Base-by-base conservation (phyloP, 2,113 vertebrate species). In the Macrotus californicus region DNA sequence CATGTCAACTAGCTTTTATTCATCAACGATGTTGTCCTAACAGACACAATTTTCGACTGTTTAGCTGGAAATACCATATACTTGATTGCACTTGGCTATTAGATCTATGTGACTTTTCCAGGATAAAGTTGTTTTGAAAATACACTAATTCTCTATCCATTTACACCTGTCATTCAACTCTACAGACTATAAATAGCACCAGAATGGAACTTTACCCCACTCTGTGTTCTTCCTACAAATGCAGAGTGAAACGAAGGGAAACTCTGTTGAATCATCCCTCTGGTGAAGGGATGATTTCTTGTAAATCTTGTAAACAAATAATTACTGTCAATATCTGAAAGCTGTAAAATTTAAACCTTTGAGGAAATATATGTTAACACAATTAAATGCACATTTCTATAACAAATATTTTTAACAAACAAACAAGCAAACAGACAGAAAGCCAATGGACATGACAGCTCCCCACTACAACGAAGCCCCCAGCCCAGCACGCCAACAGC, bases 101-200 rank as follows among this genome's bases (percentile, higher is more conserved):
- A 99, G 91, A 98, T 99, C 93, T 99, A 99, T 31, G 99, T 99
- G 96, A 99, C 99, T 34, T 99, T 99, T 97, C 98, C 99, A n/a
- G 99, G 99, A 31, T 34, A n/a, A 90, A 48, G 29, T 48, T 31
- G 18, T 99, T 99, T 83, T 99, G 98, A 99, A 99, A 99, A 99
- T 97, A 99, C 99, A 0, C 99, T 99, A 69, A 97, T 99, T 91
- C 98, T 99, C 80, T 99, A 99, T 85, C 99, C 99, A 0, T 99
- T 99, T 54, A 99, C 99, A 8, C 97, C 99, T 83, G 98, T 99
- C 59, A 97, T 96, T 50, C 89, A 99, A 41, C 72, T 99, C n/a
- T 99, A 99, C 48, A 52, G 99, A 96, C 98, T 99, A 39, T 99
- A 99, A 0, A 93, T 99, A 84, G 98, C 98, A 0, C 97, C 99